A percentile compares a stretch with the other conserved stretches of the same genome.
phyloP scores from a whole-genome alignment of 2,888 invertebrate species.

The Oscheius sp. region DNA sequence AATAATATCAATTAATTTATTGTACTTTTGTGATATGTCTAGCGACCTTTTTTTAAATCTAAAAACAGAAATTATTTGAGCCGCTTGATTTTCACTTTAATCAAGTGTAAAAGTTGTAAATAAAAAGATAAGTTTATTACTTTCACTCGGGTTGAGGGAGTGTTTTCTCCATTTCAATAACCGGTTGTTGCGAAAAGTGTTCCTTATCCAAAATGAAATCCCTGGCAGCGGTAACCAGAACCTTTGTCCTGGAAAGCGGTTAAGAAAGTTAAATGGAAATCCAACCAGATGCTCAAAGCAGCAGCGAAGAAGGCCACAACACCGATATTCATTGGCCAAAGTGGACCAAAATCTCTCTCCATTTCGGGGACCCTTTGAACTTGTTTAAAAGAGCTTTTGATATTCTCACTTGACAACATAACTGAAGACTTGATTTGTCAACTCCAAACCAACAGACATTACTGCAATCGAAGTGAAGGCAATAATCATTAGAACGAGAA shows the following conservation, averaged over 20 bases:
- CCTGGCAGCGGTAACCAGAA: conserved; percentile 62
- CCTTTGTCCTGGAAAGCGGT: conserved; percentile 48
- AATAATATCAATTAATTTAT: not conserved
- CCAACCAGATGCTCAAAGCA: conserved; percentile 64
- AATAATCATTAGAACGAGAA: conserved; percentile 55
- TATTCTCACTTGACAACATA: conserved; percentile 51
- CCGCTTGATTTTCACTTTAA: not conserved
- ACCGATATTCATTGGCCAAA: conserved; percentile 69
- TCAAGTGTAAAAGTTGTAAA: not conserved
- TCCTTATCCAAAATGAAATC: conserved; percentile 66
- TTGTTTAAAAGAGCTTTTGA: conserved; percentile 1
- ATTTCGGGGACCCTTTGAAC: conserved; percentile 57
- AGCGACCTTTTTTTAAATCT: not conserved
- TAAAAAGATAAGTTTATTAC: not conserved
- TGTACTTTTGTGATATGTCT: not conserved
- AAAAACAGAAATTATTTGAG: not conserved
- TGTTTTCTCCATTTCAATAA: conserved; percentile 28
- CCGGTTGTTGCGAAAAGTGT: conserved; percentile 46
- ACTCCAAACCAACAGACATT: conserved; percentile 66
- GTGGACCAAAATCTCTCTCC: conserved; percentile 66
- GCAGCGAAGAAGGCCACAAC: conserved; percentile 66
- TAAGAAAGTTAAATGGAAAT: not conserved
- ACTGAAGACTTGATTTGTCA: conserved; percentile 60
- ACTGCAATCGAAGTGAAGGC: conserved; percentile 60
- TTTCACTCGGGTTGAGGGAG: conserved; percentile 22